Evolutionary conservation across 2,888 invertebrate species (phyloP).

Genomic region (Autographa gamma): DNA sequence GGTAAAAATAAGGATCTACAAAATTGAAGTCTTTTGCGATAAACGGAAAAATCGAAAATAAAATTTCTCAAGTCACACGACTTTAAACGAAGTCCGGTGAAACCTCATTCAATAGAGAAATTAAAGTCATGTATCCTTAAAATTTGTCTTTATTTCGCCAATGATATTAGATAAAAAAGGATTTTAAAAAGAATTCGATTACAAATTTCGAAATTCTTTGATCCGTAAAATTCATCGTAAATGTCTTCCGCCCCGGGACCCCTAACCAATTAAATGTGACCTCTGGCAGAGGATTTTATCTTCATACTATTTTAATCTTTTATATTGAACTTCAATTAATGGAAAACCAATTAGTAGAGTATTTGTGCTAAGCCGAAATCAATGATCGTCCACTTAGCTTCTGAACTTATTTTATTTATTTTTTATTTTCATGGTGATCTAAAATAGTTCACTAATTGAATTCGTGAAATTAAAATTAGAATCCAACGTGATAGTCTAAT

Average conservation of each 20-base stretch:
- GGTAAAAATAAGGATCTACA: too few relatives aligned
- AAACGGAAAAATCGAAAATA: too few relatives aligned
- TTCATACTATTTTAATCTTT: conserved; percentile 1
- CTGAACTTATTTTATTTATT: neutral
- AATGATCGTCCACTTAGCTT: neutral
- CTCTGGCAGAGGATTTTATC: neutral
- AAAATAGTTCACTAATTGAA: neutral
- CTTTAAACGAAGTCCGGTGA: neutral
- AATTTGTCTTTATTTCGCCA: too few relatives aligned
- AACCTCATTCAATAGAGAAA: too few relatives aligned
- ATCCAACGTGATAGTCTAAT: too few relatives aligned
- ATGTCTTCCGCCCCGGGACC: neutral
- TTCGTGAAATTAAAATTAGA: neutral
- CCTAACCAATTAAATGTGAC: neutral
- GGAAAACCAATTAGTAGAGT: neutral
- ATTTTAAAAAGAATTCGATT: neutral
- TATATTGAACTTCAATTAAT: neutral
- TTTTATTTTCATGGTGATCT: neutral
- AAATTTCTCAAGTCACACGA: too few relatives aligned
- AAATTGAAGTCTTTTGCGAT: too few relatives aligned
- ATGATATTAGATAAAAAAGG: neutral
- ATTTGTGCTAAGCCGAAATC: neutral
- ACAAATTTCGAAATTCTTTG: neutral
- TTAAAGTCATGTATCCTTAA: too few relatives aligned
- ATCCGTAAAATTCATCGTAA: neutral